Percentiles rank a stretch among this genome's conserved stretches.
These are phyloP conservation scores for Drosophila pachea DNA, from an alignment of 1,140 invertebrate genomes.

Conservation along the genomic window DNA sequence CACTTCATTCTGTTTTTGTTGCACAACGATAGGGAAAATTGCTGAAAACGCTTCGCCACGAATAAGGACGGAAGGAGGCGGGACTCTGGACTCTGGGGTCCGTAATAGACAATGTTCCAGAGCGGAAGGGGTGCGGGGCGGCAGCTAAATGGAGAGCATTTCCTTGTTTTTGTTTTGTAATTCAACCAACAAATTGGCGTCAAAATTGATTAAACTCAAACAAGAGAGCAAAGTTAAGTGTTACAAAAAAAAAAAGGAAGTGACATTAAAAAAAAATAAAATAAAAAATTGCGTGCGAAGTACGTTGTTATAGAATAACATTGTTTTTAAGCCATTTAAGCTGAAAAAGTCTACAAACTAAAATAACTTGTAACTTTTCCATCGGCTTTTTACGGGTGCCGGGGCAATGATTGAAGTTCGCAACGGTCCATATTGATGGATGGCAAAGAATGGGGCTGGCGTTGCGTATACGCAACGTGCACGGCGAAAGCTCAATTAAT, in stretches of 20 bases:
- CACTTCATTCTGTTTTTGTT: no score
- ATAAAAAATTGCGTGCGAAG: not conserved
- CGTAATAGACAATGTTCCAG: slow-evolving; percentile 25
- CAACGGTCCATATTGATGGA: not conserved
- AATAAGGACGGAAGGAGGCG: not conserved
- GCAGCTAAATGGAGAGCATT: slow-evolving; percentile 26
- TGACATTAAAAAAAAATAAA: slow-evolving; percentile 1
- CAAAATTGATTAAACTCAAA: slow-evolving; percentile 44
- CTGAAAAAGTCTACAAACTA: no score
- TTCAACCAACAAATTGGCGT: slow-evolving; percentile 43
- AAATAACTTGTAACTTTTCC: no score
- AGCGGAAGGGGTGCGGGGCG: slow-evolving; percentile 5
- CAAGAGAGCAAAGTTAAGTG: slow-evolving; percentile 15
- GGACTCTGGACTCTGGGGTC: not conserved
- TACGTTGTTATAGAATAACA: not conserved
- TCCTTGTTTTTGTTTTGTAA: slow-evolving; percentile 24
- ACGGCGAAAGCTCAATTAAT: not conserved
- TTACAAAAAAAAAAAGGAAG: not conserved
- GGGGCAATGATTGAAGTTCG: no score
- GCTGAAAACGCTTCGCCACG: slow-evolving; percentile 35
- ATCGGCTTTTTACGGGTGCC: no score
- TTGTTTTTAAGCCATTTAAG: not conserved
- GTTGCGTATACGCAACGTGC: no score
- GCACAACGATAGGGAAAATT: slow-evolving; percentile 42
- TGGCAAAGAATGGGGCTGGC: no score